phyloP scores from a whole-genome alignment of 1,140 invertebrate species.

The Drosophila fuyamai region DNA sequence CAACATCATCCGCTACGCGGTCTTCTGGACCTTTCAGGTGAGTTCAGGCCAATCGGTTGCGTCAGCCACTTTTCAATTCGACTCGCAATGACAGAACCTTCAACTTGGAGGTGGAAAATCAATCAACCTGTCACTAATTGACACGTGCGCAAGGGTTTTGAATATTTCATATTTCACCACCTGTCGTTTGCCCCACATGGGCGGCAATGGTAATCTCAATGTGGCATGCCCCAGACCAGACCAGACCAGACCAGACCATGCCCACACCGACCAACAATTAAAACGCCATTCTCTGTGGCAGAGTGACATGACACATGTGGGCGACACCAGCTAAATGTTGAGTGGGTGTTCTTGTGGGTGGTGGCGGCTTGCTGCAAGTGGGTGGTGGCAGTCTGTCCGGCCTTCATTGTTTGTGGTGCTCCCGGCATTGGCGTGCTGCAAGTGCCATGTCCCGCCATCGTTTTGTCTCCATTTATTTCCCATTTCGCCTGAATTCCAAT shows the following conservation, averaged over 20 bases:
- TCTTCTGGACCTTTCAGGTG: constrained; percentile 96
- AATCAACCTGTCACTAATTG: constrained; percentile 63
- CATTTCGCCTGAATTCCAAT: constrained; percentile 35
- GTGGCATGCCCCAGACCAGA: constrained; percentile 2
- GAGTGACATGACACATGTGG: constrained; percentile 60
- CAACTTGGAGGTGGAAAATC: constrained; percentile 62
- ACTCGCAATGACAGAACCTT: constrained; percentile 56
- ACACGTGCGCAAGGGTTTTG: constrained; percentile 55
- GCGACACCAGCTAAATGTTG: constrained; percentile 47
- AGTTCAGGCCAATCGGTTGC: constrained; percentile 37
- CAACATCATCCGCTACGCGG: constrained; percentile 93
- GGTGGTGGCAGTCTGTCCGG: constrained; percentile 13
- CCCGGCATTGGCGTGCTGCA: constrained; percentile 32
- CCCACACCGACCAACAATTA: constrained; percentile 50
- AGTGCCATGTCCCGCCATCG: constrained; percentile 45
- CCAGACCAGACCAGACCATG: neutral
- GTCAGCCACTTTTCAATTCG: constrained; percentile 44
- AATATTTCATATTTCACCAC: constrained; percentile 74
- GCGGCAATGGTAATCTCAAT: neutral
- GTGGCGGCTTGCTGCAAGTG: neutral
- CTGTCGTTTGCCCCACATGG: constrained; percentile 42
- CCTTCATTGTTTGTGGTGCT: constrained; percentile 28
- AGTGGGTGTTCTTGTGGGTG: constrained; percentile 1
- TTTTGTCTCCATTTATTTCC: constrained; percentile 52
- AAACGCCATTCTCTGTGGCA: constrained; percentile 35